These are phyloP conservation scores for Nemurella pictetii DNA, from an alignment of 2,888 invertebrate species.

Conservation along the genomic window DNA sequence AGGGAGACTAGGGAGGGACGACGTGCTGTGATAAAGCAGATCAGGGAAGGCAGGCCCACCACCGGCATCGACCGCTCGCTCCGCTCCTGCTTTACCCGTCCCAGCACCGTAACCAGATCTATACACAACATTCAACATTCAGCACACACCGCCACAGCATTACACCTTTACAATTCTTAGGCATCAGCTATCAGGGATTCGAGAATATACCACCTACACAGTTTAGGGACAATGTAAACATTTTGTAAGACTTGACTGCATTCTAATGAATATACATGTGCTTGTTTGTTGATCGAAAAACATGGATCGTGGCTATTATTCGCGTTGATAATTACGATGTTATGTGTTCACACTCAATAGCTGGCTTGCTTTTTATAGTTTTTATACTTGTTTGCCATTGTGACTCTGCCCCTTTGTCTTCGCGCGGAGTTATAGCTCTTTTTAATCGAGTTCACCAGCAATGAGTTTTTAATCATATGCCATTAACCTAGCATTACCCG, in stretches of 20 bases:
- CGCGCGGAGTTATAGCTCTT: background rate
- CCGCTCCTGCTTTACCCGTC: background rate
- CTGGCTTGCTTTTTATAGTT: background rate
- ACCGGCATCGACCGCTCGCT: background rate
- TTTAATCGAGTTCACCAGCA: background rate
- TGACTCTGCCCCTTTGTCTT: background rate
- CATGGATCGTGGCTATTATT: background rate
- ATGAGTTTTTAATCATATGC: background rate
- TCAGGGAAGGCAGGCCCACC: background rate
- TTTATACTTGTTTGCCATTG: background rate
- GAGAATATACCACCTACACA: too few relatives aligned
- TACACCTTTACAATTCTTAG: too few relatives aligned
- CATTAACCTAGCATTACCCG: background rate
- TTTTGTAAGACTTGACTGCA: background rate
- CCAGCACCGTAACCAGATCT: background rate
- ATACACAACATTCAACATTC: background rate
- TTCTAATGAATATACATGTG: background rate
- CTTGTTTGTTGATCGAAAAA: background rate
- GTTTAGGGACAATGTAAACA: too few relatives aligned
- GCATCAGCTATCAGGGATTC: too few relatives aligned
- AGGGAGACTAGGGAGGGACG: background rate
- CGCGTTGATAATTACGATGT: background rate
- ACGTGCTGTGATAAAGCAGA: background rate
- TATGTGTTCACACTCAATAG: background rate
- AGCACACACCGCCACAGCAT: too few relatives aligned